Conservation (phyloP, 2,797 vertebrate genomes). For the Chrysocyon brachyurus region DNA sequence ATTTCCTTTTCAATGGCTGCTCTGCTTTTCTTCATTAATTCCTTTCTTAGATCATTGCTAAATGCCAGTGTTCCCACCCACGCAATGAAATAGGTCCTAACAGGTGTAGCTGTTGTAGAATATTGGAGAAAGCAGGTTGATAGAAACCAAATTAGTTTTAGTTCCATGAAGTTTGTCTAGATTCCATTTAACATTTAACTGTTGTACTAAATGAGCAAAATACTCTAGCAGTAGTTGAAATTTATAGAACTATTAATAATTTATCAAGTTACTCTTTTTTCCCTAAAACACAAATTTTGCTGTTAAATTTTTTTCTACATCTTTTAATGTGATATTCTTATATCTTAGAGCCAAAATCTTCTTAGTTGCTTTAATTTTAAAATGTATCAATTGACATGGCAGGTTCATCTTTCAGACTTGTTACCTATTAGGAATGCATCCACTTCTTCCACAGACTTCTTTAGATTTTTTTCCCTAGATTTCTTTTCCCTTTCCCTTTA, state of each 20-base stretch:
- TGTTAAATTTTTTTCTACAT: constrained; percentile 31
- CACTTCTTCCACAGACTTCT: neutral
- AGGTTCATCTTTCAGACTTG: constrained; percentile 49
- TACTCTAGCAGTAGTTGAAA: neutral
- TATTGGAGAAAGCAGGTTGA: neutral
- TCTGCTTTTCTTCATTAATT: constrained; percentile 51
- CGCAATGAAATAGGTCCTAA: neutral
- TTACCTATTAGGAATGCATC: constrained; percentile 19
- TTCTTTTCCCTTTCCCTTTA: neutral
- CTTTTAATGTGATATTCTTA: constrained; percentile 49
- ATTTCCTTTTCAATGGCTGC: constrained; percentile 1
- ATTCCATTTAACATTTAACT: constrained; percentile 61
- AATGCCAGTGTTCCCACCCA: neutral
- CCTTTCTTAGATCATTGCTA: constrained; percentile 18
- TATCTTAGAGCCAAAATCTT: constrained; percentile 2
- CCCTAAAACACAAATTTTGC: constrained; percentile 53
- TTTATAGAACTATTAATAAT: constrained; percentile 49
- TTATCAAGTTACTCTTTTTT: constrained; percentile 51
- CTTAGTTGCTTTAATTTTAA: constrained; percentile 53
- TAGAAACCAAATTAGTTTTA: constrained; percentile 49
- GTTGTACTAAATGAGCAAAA: constrained; percentile 51
- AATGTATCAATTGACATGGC: neutral
- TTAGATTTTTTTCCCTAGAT: neutral
- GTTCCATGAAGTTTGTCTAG: constrained; percentile 2
- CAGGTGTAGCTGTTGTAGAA: neutral